Conservation (phyloP, 2,888 invertebrate species). For the Aleiodes leptofemur region DNA sequence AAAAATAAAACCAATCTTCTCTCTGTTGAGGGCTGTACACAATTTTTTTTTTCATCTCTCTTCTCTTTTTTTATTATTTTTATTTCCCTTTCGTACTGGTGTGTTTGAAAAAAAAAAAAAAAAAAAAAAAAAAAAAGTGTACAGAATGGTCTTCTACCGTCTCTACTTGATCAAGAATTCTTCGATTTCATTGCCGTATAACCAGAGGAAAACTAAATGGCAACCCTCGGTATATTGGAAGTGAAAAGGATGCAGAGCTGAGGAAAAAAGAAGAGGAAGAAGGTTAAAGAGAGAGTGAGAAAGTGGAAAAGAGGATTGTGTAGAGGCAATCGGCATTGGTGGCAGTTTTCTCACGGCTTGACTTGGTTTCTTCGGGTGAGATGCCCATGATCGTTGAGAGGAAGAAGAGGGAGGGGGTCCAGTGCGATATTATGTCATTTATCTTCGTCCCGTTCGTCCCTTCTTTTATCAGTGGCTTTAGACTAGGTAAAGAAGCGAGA, state of each 20-base stretch:
- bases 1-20: conserved; percentile 10
- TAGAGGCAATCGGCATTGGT: conserved; percentile 64
- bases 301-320: conserved; percentile 22
- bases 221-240: not conserved
- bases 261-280: not conserved
- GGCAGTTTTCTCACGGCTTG: conserved; percentile 64
- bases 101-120: not conserved
- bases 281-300: not conserved
- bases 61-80: not conserved
- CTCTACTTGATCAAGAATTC: conserved; percentile 60
- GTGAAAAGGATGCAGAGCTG: conserved; percentile 1
- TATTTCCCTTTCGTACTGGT: not conserved
- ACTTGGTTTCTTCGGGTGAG: conserved; percentile 62
- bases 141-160: not conserved
- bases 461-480: conserved; percentile 48
- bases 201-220: conserved; percentile 17
- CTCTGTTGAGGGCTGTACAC: not conserved
- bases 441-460: conserved; percentile 65
- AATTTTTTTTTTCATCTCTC: conserved; percentile 10
- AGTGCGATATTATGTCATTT: conserved; percentile 73
- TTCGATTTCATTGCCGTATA: conserved; percentile 66
- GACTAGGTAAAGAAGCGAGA: not conserved
- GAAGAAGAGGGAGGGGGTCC: conserved; percentile 48
- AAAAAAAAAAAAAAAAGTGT: not conserved
- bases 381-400: conserved; percentile 42